Conservation (phyloP, 2,888 invertebrate species). For the Mesoligia furuncula region DNA sequence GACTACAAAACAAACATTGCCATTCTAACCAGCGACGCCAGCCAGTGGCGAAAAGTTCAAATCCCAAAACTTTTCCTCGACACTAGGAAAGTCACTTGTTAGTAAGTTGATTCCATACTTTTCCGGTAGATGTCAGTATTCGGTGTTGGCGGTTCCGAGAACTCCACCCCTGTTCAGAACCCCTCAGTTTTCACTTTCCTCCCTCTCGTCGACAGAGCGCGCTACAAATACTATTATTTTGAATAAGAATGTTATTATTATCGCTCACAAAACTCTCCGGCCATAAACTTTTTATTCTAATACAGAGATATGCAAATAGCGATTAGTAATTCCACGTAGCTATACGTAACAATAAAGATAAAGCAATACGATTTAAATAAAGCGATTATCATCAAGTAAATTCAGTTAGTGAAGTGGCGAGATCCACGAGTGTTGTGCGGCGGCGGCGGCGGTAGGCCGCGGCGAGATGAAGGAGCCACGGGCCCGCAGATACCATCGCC, state of each 20-base stretch:
- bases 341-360: slow-evolving; percentile 76
- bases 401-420: slow-evolving; percentile 75
- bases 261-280: neutral
- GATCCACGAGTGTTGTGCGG: slow-evolving; percentile 73
- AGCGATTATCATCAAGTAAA: slow-evolving; percentile 79
- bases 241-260: neutral
- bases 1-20: neutral
- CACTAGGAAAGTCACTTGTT: slow-evolving; percentile 56
- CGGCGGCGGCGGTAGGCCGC: slow-evolving; percentile 73
- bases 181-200: slow-evolving; percentile 71
- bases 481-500: slow-evolving; percentile 79
- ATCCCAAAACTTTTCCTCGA: slow-evolving; percentile 51
- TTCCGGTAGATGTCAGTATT: slow-evolving; percentile 86
- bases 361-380: slow-evolving; percentile 80
- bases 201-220: slow-evolving; percentile 80
- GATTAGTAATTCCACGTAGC: slow-evolving; percentile 59
- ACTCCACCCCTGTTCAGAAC: slow-evolving; percentile 62
- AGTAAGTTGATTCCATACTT: slow-evolving; percentile 76
- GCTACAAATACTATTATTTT: slow-evolving; percentile 69
- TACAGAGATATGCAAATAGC: slow-evolving; percentile 36
- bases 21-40: slow-evolving; percentile 15
- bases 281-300: slow-evolving; percentile 53
- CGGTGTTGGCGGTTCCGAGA: slow-evolving; percentile 59
- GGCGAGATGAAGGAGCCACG: slow-evolving; percentile 84
- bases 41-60: slow-evolving; percentile 20